Percentiles rank a stretch among this genome's conserved stretches.
phyloP scores from a whole-genome alignment of 2,797 vertebrate species.

The Melopsittacus undulatus region DNA sequence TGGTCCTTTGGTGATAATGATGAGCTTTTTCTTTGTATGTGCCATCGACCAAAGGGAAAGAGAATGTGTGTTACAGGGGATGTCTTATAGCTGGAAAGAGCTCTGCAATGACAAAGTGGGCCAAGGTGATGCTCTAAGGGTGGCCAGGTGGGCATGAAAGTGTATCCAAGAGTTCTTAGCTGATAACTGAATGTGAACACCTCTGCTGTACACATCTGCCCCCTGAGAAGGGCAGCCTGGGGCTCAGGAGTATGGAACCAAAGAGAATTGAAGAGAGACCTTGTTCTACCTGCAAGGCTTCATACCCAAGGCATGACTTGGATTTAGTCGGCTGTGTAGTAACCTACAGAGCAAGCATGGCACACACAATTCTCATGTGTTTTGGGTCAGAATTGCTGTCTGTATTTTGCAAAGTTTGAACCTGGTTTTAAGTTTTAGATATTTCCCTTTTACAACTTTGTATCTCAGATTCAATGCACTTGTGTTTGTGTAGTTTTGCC shows the following conservation, averaged over 20 bases:
- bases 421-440: not conserved
- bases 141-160: not conserved
- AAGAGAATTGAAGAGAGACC: not conserved
- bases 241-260: not conserved
- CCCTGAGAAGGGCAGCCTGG: not conserved
- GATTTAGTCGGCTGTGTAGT: accelerated
- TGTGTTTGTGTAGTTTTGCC: not conserved
- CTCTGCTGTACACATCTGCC: not conserved
- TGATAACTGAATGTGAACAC: not conserved
- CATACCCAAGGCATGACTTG: too few relatives aligned
- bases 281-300: not conserved
- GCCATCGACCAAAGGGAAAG: not conserved
- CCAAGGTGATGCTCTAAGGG: not conserved
- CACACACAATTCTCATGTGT: accelerated
- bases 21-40: not conserved
- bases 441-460: not conserved
- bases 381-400: not conserved
- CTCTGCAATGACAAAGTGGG: not conserved
- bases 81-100: not conserved
- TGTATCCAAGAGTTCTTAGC: not conserved
- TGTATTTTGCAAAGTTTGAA: not conserved
- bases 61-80: not conserved
- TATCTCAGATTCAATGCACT: accelerated
- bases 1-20: not conserved
- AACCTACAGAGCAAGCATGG: not conserved